phyloP scores from a whole-genome alignment of 2,113 vertebrate genomes.

The Connochaetes taurinus region DNA sequence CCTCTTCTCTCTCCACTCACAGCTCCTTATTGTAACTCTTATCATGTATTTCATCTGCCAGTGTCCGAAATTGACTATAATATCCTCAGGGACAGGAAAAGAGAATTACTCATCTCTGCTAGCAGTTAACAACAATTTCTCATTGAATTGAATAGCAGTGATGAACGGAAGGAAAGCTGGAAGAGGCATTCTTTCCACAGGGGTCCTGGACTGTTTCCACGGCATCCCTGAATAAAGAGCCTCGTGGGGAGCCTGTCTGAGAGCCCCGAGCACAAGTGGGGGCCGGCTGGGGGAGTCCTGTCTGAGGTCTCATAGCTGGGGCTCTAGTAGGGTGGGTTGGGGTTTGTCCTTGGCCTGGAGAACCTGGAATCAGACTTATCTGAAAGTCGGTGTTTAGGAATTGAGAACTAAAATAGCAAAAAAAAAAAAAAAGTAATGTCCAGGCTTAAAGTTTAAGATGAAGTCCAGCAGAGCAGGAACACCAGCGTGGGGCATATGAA shows the following conservation, averaged over 20 bases:
- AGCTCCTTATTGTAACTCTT: not conserved
- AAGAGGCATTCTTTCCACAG: not conserved
- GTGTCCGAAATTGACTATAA: not conserved
- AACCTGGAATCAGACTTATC: not conserved
- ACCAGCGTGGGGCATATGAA: fast-evolving
- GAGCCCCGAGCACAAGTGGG: not conserved
- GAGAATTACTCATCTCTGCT: not conserved
- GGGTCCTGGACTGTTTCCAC: not conserved
- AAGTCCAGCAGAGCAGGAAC: fast-evolving
- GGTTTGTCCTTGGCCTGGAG: too few species aligned
- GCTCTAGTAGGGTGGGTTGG: not conserved
- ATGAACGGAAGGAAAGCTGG: not conserved
- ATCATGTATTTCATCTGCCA: not conserved
- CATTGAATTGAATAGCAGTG: not conserved
- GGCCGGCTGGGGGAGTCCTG: fast-evolving
- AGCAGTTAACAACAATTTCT: not conserved
- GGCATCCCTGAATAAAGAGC: fast-evolving
- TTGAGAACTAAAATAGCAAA: not conserved
- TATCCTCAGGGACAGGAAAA: not conserved
- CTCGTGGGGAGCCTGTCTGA: not conserved
- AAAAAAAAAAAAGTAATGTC: not conserved
- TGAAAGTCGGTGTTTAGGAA: not conserved
- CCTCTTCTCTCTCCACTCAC: not conserved
- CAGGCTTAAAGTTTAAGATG: too few species aligned
- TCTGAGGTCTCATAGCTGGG: not conserved